A percentile compares a stretch with the other conserved stretches of the same genome.
Conservation (phyloP, 1,140 invertebrate genomes). For the Brachionus paranguensis region DNA sequence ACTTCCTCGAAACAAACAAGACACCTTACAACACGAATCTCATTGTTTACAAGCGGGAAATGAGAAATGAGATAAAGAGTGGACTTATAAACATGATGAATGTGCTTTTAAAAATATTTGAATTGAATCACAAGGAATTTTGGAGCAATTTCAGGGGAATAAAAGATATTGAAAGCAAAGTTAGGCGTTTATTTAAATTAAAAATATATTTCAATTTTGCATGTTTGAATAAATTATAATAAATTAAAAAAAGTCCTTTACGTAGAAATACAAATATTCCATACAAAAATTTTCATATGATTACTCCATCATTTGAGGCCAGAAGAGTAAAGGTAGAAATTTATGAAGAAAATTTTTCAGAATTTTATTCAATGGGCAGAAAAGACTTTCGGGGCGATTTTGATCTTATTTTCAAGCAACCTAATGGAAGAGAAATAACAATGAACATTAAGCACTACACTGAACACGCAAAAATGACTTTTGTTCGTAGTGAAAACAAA, state of each 20-base stretch:
- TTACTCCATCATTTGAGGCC: neutral
- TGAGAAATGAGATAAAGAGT: conserved; percentile 38
- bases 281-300: too few species aligned
- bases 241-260: too few species aligned
- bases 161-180: neutral
- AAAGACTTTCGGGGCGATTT: neutral
- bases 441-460: neutral
- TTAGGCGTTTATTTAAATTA: neutral
- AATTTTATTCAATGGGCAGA: conserved; percentile 8
- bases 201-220: too few species aligned
- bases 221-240: too few species aligned
- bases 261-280: too few species aligned
- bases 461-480: conserved; percentile 20
- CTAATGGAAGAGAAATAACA: neutral
- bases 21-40: neutral
- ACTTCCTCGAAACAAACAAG: neutral
- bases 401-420: neutral
- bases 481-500: neutral
- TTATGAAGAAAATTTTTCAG: neutral
- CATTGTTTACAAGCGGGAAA: conserved; percentile 28
- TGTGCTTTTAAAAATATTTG: conserved; percentile 30
- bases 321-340: neutral
- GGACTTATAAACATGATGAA: conserved; percentile 35
- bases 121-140: neutral
- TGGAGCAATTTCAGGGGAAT: neutral